Conservation (phyloP, 1,140 invertebrate genomes). For the Solen grandis region DNA sequence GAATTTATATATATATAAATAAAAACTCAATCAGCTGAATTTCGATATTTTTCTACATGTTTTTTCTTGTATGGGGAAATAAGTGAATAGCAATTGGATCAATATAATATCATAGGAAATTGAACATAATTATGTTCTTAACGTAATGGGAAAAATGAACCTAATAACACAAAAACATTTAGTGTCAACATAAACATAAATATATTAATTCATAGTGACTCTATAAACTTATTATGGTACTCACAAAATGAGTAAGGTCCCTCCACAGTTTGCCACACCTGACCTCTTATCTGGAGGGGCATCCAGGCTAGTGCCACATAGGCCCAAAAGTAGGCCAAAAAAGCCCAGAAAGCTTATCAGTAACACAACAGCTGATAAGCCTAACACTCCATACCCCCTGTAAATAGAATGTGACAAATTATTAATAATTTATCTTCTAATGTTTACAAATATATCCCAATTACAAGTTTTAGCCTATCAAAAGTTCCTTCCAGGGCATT, state of each 20-base stretch:
- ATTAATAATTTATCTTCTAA: background rate
- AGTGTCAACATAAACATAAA: background rate
- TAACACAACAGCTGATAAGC: slow-evolving; percentile 81
- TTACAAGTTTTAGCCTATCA: too few relatives aligned
- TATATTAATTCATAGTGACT: background rate
- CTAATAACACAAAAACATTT: too few relatives aligned
- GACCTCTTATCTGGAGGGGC: slow-evolving; percentile 44
- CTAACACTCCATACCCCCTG: slow-evolving; percentile 66
- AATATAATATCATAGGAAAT: too few relatives aligned
- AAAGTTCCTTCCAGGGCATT: too few relatives aligned
- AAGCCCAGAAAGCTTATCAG: slow-evolving; percentile 84
- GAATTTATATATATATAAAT: too few relatives aligned
- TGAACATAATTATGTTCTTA: too few relatives aligned
- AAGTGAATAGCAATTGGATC: too few relatives aligned
- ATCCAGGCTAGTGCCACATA: slow-evolving; percentile 84
- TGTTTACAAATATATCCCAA: background rate
- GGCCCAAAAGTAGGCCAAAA: slow-evolving; percentile 90
- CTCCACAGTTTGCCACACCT: slow-evolving; percentile 59
- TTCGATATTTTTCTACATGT: too few relatives aligned
- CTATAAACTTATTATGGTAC: slow-evolving; percentile 18
- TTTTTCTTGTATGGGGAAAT: too few relatives aligned
- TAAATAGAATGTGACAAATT: slow-evolving; percentile 3
- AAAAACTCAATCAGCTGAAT: too few relatives aligned
- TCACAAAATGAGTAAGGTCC: slow-evolving; percentile 61
- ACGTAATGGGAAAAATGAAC: too few relatives aligned